phyloP scores from a whole-genome alignment of 1,140 invertebrate genomes.

The Eupristina koningsbergeri region DNA sequence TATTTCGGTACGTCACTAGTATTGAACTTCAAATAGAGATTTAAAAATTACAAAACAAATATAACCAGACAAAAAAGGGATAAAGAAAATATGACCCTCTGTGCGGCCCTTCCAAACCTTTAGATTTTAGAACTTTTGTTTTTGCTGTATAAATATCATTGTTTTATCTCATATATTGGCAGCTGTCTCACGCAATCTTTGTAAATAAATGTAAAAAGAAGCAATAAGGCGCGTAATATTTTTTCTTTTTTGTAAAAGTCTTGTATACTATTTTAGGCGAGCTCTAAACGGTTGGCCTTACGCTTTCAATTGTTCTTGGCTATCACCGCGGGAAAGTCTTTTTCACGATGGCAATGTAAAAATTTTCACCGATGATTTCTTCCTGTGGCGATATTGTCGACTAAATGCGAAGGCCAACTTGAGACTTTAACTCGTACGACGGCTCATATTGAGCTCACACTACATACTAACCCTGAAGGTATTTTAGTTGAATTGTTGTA shows the following conservation, averaged over 20 bases:
- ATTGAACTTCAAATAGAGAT: conserved; percentile 31
- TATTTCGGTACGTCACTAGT: conserved; percentile 23
- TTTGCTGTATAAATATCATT: not conserved
- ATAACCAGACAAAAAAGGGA: conserved; percentile 3
- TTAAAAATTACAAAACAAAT: not conserved
- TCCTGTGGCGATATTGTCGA: conserved; percentile 37
- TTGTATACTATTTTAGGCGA: conserved; percentile 57
- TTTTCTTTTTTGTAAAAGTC: conserved; percentile 55
- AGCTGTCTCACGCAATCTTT: conserved; percentile 52
- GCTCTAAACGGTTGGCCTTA: conserved; percentile 34
- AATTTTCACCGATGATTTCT: not conserved
- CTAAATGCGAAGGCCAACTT: conserved; percentile 52
- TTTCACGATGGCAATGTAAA: conserved; percentile 16
- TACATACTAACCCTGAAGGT: conserved; percentile 59
- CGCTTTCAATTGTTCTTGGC: conserved; percentile 18
- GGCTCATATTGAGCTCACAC: conserved; percentile 68
- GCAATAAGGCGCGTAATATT: conserved; percentile 56
- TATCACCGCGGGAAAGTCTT: conserved; percentile 13
- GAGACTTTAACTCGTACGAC: conserved; percentile 62
- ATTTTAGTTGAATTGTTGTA: conserved; percentile 67
- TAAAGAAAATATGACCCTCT: conserved; percentile 55
- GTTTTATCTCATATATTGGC: conserved; percentile 31
- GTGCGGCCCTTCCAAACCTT: conserved; percentile 50
- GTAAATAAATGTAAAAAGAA: conserved; percentile 66
- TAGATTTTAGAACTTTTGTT: not conserved